These are phyloP conservation scores for Haliclystus octoradiatus DNA, from an alignment of 30 jellyfish, hydroid and myxozoan genomes.

Conservation along the genomic window DNA sequence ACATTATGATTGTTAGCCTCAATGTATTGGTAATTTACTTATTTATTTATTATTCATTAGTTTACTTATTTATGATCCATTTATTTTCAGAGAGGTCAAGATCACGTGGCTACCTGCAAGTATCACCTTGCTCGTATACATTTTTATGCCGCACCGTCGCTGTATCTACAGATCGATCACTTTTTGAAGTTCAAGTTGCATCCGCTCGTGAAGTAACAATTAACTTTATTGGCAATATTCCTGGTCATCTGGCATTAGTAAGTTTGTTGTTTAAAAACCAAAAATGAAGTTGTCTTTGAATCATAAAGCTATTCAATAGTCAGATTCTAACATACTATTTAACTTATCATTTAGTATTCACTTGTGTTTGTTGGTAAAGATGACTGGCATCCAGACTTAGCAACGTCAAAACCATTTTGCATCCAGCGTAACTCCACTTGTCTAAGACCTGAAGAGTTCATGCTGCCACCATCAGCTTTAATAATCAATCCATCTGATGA, in stretches of 20 bases:
- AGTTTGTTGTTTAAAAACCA: conserved; percentile 1
- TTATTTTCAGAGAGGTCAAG: conserved; percentile 10
- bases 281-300: neutral
- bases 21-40: neutral
- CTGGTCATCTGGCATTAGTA: conserved; percentile 64
- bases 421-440: conserved; percentile 16
- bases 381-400: conserved; percentile 37
- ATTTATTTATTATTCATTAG: too few relatives aligned
- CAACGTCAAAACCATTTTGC: conserved; percentile 36
- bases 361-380: neutral
- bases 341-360: neutral
- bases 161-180: conserved; percentile 7
- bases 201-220: conserved; percentile 1
- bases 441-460: conserved; percentile 28
- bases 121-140: conserved; percentile 34
- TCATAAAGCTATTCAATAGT: too few relatives aligned
- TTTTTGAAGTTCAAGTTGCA: conserved; percentile 11
- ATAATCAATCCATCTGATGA: conserved; percentile 16
- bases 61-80: neutral
- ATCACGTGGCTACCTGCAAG: conserved; percentile 31
- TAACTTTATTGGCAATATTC: conserved; percentile 23
- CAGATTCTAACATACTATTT: too few relatives aligned
- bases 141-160: conserved; percentile 70
- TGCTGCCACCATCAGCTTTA: conserved; percentile 15
- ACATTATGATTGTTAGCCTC: too few relatives aligned